Percentiles rank a stretch among this genome's conserved stretches.
phyloP scores from a whole-genome alignment of 2,113 vertebrate genomes.

The Pao palembangensis region DNA sequence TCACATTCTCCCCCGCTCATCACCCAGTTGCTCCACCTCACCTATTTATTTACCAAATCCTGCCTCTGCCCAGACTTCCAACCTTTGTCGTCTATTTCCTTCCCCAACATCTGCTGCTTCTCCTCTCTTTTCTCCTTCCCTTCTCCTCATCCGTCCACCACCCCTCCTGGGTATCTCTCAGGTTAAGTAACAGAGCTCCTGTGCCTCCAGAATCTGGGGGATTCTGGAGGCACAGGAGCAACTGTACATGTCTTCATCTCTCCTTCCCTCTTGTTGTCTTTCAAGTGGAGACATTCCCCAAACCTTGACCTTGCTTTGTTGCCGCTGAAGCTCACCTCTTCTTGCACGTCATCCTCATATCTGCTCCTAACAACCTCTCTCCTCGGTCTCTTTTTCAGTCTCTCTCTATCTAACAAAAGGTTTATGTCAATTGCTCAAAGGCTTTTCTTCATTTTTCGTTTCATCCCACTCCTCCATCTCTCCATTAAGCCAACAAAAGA shows the following conservation, averaged over 20 bases:
- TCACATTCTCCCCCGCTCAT: too few relatives aligned
- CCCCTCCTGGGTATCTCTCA: constrained; percentile 4
- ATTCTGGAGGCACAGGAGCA: too few relatives aligned
- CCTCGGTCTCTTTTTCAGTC: constrained; percentile 21
- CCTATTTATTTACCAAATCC: neutral
- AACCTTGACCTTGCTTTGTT: constrained; percentile 72
- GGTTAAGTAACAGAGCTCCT: constrained; percentile 22
- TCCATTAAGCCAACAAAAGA: constrained; percentile 70
- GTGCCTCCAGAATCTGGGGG: constrained; percentile 8
- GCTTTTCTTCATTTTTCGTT: constrained; percentile 46
- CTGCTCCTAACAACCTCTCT: constrained; percentile 47
- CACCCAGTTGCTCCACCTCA: neutral
- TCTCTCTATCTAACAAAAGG: constrained; percentile 60
- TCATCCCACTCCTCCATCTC: constrained; percentile 61
- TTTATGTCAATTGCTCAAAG: constrained; percentile 46
- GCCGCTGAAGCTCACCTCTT: constrained; percentile 67
- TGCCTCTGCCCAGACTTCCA: neutral
- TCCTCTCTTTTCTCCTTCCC: neutral
- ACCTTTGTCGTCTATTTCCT: neutral
- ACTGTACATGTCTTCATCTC: constrained; percentile 46
- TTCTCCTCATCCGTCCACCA: neutral
- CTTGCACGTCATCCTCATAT: constrained; percentile 56
- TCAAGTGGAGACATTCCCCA: constrained; percentile 65
- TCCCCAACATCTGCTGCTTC: neutral
- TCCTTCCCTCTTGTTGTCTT: constrained; percentile 57